Conservation (phyloP, 2,113 vertebrate genomes). For the Oriolus oriolus region DNA sequence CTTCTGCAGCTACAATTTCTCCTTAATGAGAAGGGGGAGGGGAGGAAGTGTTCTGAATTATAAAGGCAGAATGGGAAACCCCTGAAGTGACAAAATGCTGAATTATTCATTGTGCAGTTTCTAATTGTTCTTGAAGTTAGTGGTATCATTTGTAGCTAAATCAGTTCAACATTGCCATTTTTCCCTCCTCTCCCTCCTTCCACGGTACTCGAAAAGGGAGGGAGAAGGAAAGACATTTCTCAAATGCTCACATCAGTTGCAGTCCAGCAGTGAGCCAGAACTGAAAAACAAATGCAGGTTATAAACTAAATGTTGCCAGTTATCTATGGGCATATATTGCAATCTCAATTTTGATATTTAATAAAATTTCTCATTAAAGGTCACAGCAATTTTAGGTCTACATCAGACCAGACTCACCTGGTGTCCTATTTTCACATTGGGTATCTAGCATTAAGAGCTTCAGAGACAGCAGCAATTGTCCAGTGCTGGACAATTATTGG, state of each 20-base stretch:
- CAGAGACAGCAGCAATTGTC: background rate
- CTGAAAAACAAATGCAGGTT: background rate
- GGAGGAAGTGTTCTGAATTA: slow-evolving; percentile 3
- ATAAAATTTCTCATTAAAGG: background rate
- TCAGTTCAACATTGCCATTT: background rate
- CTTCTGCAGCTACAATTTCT: background rate
- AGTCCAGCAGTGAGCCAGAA: background rate
- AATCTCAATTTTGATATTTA: background rate
- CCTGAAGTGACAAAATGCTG: slow-evolving; percentile 74
- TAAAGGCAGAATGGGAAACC: slow-evolving; percentile 58
- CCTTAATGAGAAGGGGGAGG: background rate
- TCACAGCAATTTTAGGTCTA: background rate
- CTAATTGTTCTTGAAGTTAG: slow-evolving; percentile 53
- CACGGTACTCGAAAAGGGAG: background rate
- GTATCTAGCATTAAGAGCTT: background rate
- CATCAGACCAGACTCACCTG: background rate
- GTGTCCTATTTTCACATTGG: background rate
- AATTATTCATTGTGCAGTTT: slow-evolving; percentile 76
- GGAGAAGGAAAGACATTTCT: background rate
- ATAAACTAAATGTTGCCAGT: background rate
- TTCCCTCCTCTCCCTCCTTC: background rate
- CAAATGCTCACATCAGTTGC: background rate
- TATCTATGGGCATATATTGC: background rate
- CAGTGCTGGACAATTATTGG: background rate
- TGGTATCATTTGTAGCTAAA: background rate